These are phyloP conservation scores for Entomyzon cyanotis DNA, from an alignment of 2,113 vertebrate genomes.

Conservation along the genomic window DNA sequence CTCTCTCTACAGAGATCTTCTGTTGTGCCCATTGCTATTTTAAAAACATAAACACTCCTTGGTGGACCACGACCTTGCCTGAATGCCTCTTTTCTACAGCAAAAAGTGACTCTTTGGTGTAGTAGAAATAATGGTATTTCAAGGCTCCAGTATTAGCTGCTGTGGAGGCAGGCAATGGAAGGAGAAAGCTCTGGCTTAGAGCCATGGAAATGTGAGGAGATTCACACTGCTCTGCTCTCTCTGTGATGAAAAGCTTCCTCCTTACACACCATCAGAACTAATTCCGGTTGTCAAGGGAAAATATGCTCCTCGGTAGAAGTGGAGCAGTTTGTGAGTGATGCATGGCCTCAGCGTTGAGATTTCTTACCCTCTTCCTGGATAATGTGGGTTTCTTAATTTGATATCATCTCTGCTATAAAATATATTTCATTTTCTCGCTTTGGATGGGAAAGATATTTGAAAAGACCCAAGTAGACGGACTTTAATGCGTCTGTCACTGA, in stretches of 20 bases:
- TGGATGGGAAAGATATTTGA: not conserved
- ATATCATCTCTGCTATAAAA: not conserved
- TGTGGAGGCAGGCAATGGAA: not conserved
- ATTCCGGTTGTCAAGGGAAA: not conserved
- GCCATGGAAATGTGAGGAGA: not conserved
- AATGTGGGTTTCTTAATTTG: not conserved
- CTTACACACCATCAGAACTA: not conserved
- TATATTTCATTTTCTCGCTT: not conserved
- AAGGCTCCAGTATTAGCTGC: not conserved
- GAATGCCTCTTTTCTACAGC: not conserved
- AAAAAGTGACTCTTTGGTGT: not conserved
- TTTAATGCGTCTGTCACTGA: not conserved
- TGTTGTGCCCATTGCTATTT: not conserved
- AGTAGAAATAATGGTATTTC: not conserved
- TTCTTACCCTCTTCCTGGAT: not conserved
- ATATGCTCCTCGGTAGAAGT: not conserved
- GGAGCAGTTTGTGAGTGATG: not conserved
- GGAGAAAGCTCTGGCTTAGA: not conserved
- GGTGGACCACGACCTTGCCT: not conserved
- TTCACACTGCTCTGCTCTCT: fast-evolving
- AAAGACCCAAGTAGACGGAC: not conserved
- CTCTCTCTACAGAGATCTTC: not conserved
- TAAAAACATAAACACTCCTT: not conserved
- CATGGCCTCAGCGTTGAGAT: not conserved
- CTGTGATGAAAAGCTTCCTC: not conserved